Conservation (phyloP, 2,888 invertebrate species). For the Agrilus biguttatus region DNA sequence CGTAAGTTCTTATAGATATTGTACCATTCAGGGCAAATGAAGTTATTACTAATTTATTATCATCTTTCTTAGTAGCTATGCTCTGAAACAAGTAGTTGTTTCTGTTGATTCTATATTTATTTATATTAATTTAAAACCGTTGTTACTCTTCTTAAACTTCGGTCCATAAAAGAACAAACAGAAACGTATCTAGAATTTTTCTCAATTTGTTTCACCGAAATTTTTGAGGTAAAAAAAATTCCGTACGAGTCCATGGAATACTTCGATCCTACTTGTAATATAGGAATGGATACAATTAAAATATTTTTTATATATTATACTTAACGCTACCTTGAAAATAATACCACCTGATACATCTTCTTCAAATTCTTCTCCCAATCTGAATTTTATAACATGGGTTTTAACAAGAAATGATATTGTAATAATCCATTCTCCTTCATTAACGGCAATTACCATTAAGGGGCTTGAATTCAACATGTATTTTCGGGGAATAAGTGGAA, state of each 20-base stretch:
- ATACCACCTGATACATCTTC: conserved; percentile 47
- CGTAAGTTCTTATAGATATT: conserved; percentile 29
- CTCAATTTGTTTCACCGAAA: too few relatives aligned
- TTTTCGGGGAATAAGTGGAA: conserved; percentile 49
- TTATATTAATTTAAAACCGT: too few relatives aligned
- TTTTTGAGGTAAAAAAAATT: too few relatives aligned
- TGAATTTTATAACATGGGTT: conserved; percentile 39
- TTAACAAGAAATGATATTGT: conserved; percentile 41
- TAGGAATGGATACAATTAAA: conserved; percentile 1
- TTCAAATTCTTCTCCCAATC: conserved; percentile 46
- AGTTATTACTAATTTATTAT: conserved; percentile 33
- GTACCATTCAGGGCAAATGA: conserved; percentile 27
- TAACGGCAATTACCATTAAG: conserved; percentile 38
- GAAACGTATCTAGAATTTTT: too few relatives aligned
- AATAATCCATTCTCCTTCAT: conserved; percentile 42
- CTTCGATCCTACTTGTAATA: too few relatives aligned
- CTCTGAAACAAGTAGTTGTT: conserved; percentile 36
- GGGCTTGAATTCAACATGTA: conserved; percentile 49
- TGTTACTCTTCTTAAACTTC: too few relatives aligned
- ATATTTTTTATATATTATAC: background rate
- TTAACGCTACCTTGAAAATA: conserved; percentile 26
- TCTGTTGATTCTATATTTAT: too few relatives aligned
- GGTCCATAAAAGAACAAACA: too few relatives aligned
- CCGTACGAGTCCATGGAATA: too few relatives aligned
- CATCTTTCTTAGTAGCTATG: conserved; percentile 36